Evolutionary conservation across 2,797 vertebrate species (phyloP).

Genomic region (Brachyrhaphis roseni): DNA sequence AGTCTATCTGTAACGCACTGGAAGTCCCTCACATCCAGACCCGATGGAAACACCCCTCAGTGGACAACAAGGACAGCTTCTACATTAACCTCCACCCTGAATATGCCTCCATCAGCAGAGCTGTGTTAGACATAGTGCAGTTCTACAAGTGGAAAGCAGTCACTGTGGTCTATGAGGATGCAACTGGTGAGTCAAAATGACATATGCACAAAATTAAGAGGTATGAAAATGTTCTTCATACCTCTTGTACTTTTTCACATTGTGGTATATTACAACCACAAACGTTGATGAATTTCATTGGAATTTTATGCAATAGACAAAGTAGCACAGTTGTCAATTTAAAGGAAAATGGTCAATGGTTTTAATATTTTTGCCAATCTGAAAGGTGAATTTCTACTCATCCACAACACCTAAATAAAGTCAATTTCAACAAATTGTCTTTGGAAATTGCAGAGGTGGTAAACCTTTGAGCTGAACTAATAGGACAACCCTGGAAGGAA

Average conservation of each 20-base stretch:
- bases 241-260: background rate
- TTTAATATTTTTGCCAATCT: background rate
- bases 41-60: constrained; percentile 94
- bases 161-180: constrained; percentile 97
- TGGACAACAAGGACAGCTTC: constrained; percentile 94
- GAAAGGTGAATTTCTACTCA: background rate
- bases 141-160: constrained; percentile 95
- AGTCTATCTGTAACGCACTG: constrained; percentile 97
- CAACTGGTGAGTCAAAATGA: constrained; percentile 84
- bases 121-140: constrained; percentile 93
- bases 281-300: background rate
- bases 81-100: constrained; percentile 98
- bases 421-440: too few relatives aligned
- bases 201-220: background rate
- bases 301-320: background rate
- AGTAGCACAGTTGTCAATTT: background rate
- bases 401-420: background rate
- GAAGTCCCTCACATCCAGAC: constrained; percentile 99
- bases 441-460: too few relatives aligned
- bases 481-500: too few relatives aligned
- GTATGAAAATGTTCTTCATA: background rate
- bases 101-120: constrained; percentile 93
- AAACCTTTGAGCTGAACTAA: too few relatives aligned
- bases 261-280: background rate
- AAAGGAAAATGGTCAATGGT: background rate